Evolutionary conservation across 2,797 vertebrate species (phyloP).

Genomic region (Rhodeus uyekii): DNA sequence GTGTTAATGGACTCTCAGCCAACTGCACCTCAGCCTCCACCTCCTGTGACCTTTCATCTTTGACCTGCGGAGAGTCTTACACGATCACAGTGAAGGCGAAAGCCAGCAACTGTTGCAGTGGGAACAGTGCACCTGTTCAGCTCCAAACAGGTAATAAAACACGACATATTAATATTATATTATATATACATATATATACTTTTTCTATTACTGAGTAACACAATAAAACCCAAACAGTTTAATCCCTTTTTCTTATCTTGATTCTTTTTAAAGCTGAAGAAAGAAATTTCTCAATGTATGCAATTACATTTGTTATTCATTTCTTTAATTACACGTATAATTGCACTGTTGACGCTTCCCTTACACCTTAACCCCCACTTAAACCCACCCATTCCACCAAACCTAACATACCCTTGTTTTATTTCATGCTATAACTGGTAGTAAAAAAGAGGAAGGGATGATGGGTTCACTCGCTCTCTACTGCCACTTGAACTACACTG

Average conservation of each 20-base stretch:
- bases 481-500: too few species aligned
- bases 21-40: slow-evolving; percentile 38
- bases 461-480: too few species aligned
- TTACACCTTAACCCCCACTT: too few species aligned
- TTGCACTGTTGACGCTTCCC: too few species aligned
- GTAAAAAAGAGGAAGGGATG: too few species aligned
- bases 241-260: not conserved
- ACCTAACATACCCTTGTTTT: too few species aligned
- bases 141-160: slow-evolving; percentile 49
- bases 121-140: slow-evolving; percentile 34
- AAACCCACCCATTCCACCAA: too few species aligned
- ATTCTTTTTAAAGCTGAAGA: not conserved
- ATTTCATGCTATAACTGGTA: too few species aligned
- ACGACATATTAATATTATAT: too few species aligned
- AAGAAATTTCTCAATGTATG: not conserved
- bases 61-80: slow-evolving; percentile 51
- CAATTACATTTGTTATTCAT: too few species aligned
- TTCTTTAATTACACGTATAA: too few species aligned
- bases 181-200: too few species aligned
- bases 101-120: slow-evolving; percentile 43
- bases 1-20: slow-evolving; percentile 24
- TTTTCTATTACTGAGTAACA: not conserved
- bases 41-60: slow-evolving; percentile 44
- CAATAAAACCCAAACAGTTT: not conserved
- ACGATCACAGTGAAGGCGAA: slow-evolving; percentile 38